phyloP scores from a whole-genome alignment of 2,888 invertebrate genomes.

The Slavum lentiscoides region DNA sequence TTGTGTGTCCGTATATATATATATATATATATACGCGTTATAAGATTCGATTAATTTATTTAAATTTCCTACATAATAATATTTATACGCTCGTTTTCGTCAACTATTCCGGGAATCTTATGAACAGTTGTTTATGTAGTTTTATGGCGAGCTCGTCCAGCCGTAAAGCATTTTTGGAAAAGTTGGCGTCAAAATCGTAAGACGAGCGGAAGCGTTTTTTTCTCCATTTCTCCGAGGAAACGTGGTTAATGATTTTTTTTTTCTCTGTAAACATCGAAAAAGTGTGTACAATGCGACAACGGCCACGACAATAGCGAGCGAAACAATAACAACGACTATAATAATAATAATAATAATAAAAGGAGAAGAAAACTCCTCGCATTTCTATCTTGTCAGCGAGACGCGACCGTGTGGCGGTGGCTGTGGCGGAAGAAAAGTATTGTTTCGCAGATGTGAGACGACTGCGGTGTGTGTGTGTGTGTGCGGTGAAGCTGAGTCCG shows the following conservation, averaged over 20 bases:
- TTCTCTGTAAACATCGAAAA: slow-evolving; percentile 9
- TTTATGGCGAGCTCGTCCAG: too few species aligned
- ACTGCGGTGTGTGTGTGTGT: neutral
- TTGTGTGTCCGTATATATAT: too few species aligned
- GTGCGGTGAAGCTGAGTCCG: neutral
- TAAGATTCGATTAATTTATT: too few species aligned
- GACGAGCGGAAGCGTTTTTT: too few species aligned
- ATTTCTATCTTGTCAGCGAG: slow-evolving; percentile 27
- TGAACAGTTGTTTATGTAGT: too few species aligned
- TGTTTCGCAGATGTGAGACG: slow-evolving; percentile 7
- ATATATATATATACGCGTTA: too few species aligned
- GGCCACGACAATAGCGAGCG: neutral
- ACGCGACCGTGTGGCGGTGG: neutral
- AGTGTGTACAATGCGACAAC: neutral
- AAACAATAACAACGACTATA: neutral
- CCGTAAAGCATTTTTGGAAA: too few species aligned
- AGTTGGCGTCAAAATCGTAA: too few species aligned
- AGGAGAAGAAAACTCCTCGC: neutral
- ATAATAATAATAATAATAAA: slow-evolving; percentile 9
- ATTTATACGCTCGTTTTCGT: too few species aligned
- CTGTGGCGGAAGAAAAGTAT: slow-evolving; percentile 16
- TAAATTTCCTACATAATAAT: too few species aligned
- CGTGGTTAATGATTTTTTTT: slow-evolving; percentile 11
- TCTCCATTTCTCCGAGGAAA: neutral
- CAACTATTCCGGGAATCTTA: too few species aligned